phyloP scores from a whole-genome alignment of 2,113 vertebrate species.

The Menidia beryllina region DNA sequence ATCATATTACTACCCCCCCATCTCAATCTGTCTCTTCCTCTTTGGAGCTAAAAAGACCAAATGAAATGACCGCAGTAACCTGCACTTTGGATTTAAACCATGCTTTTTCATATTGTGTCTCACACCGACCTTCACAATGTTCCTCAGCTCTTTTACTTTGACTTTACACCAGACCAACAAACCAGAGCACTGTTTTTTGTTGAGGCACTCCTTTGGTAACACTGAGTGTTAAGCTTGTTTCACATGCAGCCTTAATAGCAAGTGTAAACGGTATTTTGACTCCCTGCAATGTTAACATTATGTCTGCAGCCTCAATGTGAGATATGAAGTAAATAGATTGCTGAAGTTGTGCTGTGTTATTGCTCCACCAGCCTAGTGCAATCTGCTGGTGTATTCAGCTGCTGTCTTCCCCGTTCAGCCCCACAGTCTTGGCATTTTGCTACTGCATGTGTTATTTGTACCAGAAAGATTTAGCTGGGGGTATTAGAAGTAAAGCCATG shows the following conservation, averaged over 20 bases:
- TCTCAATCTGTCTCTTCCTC: not conserved
- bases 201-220: slow-evolving; percentile 14
- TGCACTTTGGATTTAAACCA: not conserved
- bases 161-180: slow-evolving; percentile 6
- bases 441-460: slow-evolving; percentile 33
- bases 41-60: too few relatives aligned
- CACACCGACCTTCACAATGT: slow-evolving; percentile 15
- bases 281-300: slow-evolving; percentile 32
- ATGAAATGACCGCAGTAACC: too few relatives aligned
- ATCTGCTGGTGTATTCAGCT: slow-evolving; percentile 45
- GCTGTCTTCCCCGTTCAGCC: slow-evolving; percentile 35
- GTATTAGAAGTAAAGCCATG: slow-evolving; percentile 39
- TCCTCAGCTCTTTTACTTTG: not conserved
- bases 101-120: not conserved
- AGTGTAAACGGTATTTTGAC: slow-evolving; percentile 34
- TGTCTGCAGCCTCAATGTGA: slow-evolving; percentile 27
- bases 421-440: slow-evolving; percentile 1
- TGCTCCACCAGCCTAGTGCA: slow-evolving; percentile 36
- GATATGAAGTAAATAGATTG: slow-evolving; percentile 44
- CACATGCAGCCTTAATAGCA: slow-evolving; percentile 33
- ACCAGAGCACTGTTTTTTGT: slow-evolving; percentile 16
- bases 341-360: slow-evolving; percentile 10
- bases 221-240: slow-evolving; percentile 39
- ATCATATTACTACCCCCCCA: not conserved
- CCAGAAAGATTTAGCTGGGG: slow-evolving; percentile 27